Evolutionary conservation across 2,113 vertebrate genomes (phyloP), one percentile per base, ranked within the genome.

Genomic region (Lagopus leucura): DNA sequence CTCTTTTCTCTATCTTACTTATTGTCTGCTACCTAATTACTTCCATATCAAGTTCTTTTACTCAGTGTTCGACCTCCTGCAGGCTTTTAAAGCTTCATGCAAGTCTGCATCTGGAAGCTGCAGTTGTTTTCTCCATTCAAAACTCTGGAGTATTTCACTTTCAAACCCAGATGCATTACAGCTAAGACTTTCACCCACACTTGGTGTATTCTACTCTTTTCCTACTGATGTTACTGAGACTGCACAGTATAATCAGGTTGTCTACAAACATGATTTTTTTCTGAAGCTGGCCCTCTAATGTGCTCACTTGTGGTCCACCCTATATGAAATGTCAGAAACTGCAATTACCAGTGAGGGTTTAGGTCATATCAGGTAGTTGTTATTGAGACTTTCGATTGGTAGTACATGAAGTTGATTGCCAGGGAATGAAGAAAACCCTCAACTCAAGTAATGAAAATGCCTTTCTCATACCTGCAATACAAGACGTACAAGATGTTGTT

Each of bases 1-100:
- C 97, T 97, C 92, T 98, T 98, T 98, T 98, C 97, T 98, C 97
- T 98, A 97, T 97, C 98, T 98, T 79, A 85, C 96, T 95, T 95
- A 96, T 69, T 88, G 61, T 82, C 96, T 96, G 95, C 95, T 95
- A 88, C 93, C 89, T 98, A 98, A 98, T 98, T 97, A 98, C 97
- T 98, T 97, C 98, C 98, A 98, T 98, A 98, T 97, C 94, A 96
- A 82, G 91, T 94, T 97, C 94, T 97, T 96, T 73, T 88, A 83
- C 83, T 95, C 87, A 90, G 82, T 40, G 40, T 32, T 10, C 50
- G 43, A 63, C 45, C 43, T 95, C 70, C 58, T 8, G 1, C 54
- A 87, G 84, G 36, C 70, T 92, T 89, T 84, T 50, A 60, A 36
- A 73, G 34, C 60, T 61, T 64, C 0, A 0, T 32, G 75, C 40